Percentiles rank a stretch among this genome's conserved stretches.
Conservation (phyloP, 1,140 invertebrate species). For the Scaptodrosophila lebanonensis region DNA sequence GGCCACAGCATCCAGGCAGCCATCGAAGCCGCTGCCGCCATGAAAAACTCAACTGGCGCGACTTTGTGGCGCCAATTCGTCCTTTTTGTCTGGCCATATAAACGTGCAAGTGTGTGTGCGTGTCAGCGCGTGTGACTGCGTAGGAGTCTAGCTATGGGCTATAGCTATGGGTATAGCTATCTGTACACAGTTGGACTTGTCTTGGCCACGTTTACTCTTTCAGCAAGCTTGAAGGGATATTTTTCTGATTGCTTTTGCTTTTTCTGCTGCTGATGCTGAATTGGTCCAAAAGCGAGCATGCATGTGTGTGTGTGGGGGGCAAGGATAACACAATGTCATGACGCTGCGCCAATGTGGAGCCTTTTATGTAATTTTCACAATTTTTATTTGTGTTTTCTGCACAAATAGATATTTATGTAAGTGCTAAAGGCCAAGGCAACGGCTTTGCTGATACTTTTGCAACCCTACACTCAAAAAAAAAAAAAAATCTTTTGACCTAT, state of each 20-base stretch:
- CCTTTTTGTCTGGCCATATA: slow-evolving; percentile 76
- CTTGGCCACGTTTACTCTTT: slow-evolving; percentile 41
- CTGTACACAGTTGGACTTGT: slow-evolving; percentile 53
- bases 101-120: slow-evolving; percentile 27
- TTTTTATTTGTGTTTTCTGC: slow-evolving; percentile 56
- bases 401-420: slow-evolving; percentile 16
- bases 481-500: slow-evolving; percentile 3
- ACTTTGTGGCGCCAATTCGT: slow-evolving; percentile 65
- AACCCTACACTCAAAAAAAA: neutral
- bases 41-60: slow-evolving; percentile 72
- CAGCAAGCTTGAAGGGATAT: slow-evolving; percentile 32
- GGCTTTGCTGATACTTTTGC: too few species aligned
- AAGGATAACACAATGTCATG: slow-evolving; percentile 62
- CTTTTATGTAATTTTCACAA: slow-evolving; percentile 69
- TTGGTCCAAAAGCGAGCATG: neutral
- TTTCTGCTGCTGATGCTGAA: neutral
- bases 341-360: slow-evolving; percentile 66
- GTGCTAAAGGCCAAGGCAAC: slow-evolving; percentile 7
- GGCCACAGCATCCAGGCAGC: too few species aligned
- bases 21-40: slow-evolving; percentile 45
- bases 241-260: slow-evolving; percentile 30
- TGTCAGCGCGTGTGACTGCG: slow-evolving; percentile 49
- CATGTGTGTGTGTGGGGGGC: slow-evolving; percentile 10
- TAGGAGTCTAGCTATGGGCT: slow-evolving; percentile 43
- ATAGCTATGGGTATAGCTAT: slow-evolving; percentile 42